Conservation (phyloP, 2,888 invertebrate genomes). For the Polylopha cassiicola region DNA sequence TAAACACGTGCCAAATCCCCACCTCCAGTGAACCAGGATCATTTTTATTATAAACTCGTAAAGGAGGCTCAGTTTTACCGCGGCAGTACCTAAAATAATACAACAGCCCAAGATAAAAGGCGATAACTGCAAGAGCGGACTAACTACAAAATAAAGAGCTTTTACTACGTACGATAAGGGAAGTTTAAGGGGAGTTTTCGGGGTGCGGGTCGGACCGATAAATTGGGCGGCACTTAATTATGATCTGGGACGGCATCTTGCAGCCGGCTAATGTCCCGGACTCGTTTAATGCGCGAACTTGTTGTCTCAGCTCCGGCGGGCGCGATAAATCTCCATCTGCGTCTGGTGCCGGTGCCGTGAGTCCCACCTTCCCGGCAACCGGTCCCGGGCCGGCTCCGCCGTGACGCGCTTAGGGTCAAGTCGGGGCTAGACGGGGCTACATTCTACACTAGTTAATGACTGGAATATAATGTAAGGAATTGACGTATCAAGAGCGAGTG, state of each 20-base stretch:
- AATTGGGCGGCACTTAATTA: conserved; percentile 78
- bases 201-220: conserved; percentile 73
- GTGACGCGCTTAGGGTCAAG: too few species aligned
- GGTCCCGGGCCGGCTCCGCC: conserved; percentile 5
- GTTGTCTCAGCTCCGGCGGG: conserved; percentile 70
- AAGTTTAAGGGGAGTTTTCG: conserved; percentile 72
- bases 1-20: conserved; percentile 14
- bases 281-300: conserved; percentile 77
- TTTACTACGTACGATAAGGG: conserved; percentile 72
- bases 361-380: conserved; percentile 35
- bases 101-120: conserved; percentile 52
- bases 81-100: conserved; percentile 31
- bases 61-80: conserved; percentile 25
- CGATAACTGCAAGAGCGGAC: conserved; percentile 59
- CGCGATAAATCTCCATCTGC: conserved; percentile 74
- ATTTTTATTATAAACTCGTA: conserved; percentile 29
- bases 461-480: too few species aligned
- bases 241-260: conserved; percentile 77
- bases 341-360: conserved; percentile 45
- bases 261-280: conserved; percentile 75
- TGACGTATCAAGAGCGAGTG: too few species aligned
- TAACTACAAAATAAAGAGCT: conserved; percentile 75
- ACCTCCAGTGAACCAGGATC: conserved; percentile 19
- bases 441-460: conserved; percentile 1
- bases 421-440: too few species aligned